Conservation (phyloP, 2,113 vertebrate species). For the Actinemys pallida region DNA sequence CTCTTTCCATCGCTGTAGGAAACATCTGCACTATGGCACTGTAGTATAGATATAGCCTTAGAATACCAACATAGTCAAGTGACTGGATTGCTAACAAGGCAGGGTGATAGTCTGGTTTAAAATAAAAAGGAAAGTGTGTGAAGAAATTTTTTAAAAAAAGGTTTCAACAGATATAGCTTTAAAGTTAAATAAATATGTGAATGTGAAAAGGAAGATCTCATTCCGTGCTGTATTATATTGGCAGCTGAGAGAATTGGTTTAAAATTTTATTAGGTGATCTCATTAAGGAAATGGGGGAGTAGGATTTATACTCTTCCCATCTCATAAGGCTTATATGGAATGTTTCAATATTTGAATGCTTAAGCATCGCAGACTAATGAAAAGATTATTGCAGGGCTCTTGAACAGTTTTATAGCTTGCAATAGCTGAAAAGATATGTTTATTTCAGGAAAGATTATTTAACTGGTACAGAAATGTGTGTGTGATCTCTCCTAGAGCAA, state of each 20-base stretch:
- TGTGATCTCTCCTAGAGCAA: slow-evolving; percentile 26
- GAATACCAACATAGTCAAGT: neutral
- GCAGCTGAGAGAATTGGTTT: slow-evolving; percentile 52
- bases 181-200: slow-evolving; percentile 44
- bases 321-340: slow-evolving; percentile 53
- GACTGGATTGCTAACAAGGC: neutral
- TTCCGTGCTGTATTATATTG: slow-evolving; percentile 19
- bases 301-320: slow-evolving; percentile 40
- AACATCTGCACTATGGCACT: neutral
- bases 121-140: neutral
- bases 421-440: slow-evolving; percentile 54
- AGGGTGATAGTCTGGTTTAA: neutral
- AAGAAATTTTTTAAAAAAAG: neutral
- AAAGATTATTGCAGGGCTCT: slow-evolving; percentile 66
- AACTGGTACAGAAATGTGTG: slow-evolving; percentile 43
- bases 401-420: slow-evolving; percentile 63
- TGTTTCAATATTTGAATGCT: slow-evolving; percentile 48
- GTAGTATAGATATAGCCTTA: neutral
- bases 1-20: neutral
- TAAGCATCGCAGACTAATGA: slow-evolving; percentile 68
- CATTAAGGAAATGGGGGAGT: slow-evolving; percentile 50
- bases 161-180: slow-evolving; percentile 19
- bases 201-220: slow-evolving; percentile 43
- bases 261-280: slow-evolving; percentile 68
- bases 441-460: slow-evolving; percentile 65